These are phyloP conservation scores for Folsomia manolachei DNA, from an alignment of 2,888 invertebrate species.

Conservation along the genomic window DNA sequence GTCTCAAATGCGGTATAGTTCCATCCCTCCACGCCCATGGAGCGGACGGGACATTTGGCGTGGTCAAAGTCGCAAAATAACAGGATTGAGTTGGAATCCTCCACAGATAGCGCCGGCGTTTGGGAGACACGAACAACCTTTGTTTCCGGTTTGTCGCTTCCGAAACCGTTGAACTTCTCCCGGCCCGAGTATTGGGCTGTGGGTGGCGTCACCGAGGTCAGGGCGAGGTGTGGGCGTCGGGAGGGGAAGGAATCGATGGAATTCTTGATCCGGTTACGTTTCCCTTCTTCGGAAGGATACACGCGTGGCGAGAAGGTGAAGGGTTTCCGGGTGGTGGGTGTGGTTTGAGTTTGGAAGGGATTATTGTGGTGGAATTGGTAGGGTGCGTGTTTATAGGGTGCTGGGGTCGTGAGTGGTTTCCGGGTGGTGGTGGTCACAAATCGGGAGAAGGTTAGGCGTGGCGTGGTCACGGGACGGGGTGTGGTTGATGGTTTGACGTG, in stretches of 20 bases:
- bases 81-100: conserved; percentile 46
- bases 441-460: conserved; percentile 21
- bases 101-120: conserved; percentile 43
- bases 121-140: conserved; percentile 36
- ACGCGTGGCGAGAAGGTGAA: conserved; percentile 45
- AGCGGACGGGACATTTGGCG: conserved; percentile 50
- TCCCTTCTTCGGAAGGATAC: conserved; percentile 15
- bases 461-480: conserved; percentile 19
- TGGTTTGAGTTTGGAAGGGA: conserved; percentile 26
- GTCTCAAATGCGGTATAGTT: conserved; percentile 47
- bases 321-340: conserved; percentile 32
- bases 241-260: background rate
- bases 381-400: conserved; percentile 16
- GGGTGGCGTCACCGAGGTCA: too few relatives aligned
- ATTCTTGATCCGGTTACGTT: conserved; percentile 18
- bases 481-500: conserved; percentile 10
- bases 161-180: background rate
- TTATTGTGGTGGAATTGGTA: conserved; percentile 15
- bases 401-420: conserved; percentile 14
- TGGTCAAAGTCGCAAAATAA: conserved; percentile 51
- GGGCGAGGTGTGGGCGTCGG: background rate
- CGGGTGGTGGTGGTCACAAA: conserved; percentile 25
- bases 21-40: conserved; percentile 46
- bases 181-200: background rate
- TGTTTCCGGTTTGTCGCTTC: conserved; percentile 20